phyloP scores from a whole-genome alignment of 2,113 vertebrate genomes.

The Thermophis baileyi region DNA sequence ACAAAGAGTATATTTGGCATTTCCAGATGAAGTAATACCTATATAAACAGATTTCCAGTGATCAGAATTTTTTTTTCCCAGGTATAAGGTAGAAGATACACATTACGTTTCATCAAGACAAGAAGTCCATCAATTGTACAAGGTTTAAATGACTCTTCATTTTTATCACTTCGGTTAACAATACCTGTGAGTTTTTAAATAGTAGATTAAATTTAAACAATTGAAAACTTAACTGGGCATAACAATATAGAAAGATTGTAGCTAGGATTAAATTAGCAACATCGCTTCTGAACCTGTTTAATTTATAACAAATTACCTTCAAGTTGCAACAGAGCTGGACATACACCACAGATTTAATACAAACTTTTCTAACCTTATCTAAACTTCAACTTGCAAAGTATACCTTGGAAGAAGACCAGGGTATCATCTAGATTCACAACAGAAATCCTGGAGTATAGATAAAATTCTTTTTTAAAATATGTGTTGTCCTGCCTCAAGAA shows the following conservation, averaged over 20 bases:
- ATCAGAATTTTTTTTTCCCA: slow-evolving; percentile 17
- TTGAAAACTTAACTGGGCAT: neutral
- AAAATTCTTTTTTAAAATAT: neutral
- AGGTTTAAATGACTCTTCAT: slow-evolving; percentile 78
- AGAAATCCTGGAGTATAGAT: neutral
- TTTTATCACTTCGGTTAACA: slow-evolving; percentile 72
- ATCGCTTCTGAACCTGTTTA: neutral
- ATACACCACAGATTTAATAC: neutral
- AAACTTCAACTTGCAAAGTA: neutral
- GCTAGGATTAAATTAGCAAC: neutral
- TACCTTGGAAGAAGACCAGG: neutral
- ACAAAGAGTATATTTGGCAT: slow-evolving; percentile 30
- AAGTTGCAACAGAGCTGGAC: neutral
- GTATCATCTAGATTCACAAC: neutral
- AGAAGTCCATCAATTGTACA: slow-evolving; percentile 66
- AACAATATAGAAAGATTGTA: neutral
- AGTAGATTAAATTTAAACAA: neutral
- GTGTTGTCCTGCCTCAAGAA: neutral
- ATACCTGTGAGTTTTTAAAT: slow-evolving; percentile 64
- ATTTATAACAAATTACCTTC: neutral
- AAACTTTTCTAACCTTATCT: neutral
- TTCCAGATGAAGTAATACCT: slow-evolving; percentile 26
- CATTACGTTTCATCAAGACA: slow-evolving; percentile 50
- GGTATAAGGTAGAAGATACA: slow-evolving; percentile 24
- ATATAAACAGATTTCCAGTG: slow-evolving; percentile 18